Percentiles rank a stretch among this genome's conserved stretches.
Evolutionary conservation across 2,797 vertebrate genomes (phyloP).

Genomic region (Sebastolobus alascanus): DNA sequence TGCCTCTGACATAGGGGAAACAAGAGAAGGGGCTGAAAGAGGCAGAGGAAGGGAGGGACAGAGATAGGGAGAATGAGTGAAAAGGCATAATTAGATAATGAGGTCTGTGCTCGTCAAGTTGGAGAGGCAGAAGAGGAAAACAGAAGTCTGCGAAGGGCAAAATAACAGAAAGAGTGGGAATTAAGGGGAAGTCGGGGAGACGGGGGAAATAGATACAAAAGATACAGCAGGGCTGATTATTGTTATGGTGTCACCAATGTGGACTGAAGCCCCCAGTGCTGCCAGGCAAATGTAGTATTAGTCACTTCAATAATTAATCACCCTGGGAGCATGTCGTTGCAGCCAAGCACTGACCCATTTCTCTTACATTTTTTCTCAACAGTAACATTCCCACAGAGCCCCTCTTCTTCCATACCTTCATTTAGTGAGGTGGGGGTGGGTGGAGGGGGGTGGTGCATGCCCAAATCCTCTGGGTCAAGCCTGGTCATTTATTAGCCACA

Average conservation of each 20-base stretch:
- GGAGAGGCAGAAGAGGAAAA: conserved; percentile 49
- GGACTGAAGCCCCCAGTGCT: conserved; percentile 78
- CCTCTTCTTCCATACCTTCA: conserved; percentile 56
- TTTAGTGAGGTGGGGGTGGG: conserved; percentile 61
- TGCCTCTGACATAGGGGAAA: conserved; percentile 52
- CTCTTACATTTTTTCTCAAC: conserved; percentile 72
- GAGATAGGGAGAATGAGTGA: conserved; percentile 50
- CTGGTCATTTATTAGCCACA: conserved; percentile 83
- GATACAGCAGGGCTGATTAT: conserved; percentile 71
- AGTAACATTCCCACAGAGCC: conserved; percentile 72
- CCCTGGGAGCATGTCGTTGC: conserved; percentile 80
- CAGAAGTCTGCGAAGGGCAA: conserved; percentile 53
- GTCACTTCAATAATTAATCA: conserved; percentile 89
- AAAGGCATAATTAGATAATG: conserved; percentile 70
- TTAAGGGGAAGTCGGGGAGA: conserved; percentile 44
- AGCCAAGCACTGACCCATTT: conserved; percentile 86
- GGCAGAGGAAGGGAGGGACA: conserved; percentile 30
- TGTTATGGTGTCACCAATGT: conserved; percentile 79
- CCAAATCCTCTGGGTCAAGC: conserved; percentile 79
- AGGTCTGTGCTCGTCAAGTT: conserved; percentile 58
- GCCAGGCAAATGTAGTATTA: conserved; percentile 86
- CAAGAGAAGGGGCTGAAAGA: conserved; percentile 59
- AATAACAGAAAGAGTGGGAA: conserved; percentile 59
- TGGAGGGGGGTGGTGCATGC: conserved; percentile 22
- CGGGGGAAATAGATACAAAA: conserved; percentile 57